These are phyloP conservation scores for Eretmochelys imbricata DNA, from an alignment of 2,113 vertebrate genomes.

Conservation along the genomic window DNA sequence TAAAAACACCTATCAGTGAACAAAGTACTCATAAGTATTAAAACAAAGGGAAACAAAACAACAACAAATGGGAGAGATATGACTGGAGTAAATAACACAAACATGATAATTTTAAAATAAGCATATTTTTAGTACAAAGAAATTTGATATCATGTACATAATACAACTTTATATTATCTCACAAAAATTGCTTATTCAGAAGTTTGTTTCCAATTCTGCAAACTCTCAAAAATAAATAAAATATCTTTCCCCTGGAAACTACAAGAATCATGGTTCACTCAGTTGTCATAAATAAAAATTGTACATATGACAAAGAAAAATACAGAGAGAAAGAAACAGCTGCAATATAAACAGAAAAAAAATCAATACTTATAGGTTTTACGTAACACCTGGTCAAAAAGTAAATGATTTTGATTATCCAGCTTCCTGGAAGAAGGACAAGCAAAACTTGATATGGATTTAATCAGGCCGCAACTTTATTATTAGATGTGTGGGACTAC, in stretches of 20 bases:
- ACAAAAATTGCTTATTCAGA: conserved; percentile 5
- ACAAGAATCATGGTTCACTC: not conserved
- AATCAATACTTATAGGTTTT: not conserved
- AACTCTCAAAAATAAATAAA: conserved; percentile 16
- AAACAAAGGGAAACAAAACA: not conserved
- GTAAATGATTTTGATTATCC: not conserved
- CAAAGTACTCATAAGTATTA: no score
- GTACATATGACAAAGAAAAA: not conserved
- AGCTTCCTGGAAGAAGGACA: no score
- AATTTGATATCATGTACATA: not conserved
- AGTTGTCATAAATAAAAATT: not conserved
- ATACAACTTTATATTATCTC: not conserved
- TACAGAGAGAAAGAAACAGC: not conserved
- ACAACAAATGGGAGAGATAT: not conserved
- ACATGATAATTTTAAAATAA: not conserved
- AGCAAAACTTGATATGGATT: no score
- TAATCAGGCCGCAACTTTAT: no score
- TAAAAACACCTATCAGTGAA: no score
- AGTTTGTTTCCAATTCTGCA: conserved; percentile 3
- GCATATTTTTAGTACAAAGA: not conserved
- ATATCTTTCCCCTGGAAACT: not conserved
- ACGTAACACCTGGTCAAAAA: not conserved
- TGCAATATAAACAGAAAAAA: not conserved
- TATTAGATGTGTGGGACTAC: no score
- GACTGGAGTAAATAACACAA: not conserved